phyloP scores from a whole-genome alignment of 2,113 vertebrate genomes.

The Halichoeres trimaculatus region DNA sequence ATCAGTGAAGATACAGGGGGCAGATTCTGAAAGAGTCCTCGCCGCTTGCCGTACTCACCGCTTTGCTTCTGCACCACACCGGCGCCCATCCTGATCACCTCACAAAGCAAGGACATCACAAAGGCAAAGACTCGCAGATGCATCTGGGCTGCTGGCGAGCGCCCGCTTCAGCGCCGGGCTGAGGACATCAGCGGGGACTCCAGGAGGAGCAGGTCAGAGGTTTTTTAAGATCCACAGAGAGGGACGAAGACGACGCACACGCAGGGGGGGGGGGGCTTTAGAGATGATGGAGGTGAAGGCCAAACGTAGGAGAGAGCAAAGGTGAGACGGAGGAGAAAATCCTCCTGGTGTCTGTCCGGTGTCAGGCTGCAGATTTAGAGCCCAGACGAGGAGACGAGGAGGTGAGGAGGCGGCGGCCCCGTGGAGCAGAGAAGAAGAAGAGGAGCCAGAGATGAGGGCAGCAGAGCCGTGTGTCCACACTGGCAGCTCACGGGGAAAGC shows the following conservation, averaged over 20 bases:
- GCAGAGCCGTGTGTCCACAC: slow-evolving; percentile 40
- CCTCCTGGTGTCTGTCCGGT: slow-evolving; percentile 28
- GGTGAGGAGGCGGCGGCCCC: too few relatives aligned
- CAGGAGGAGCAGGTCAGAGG: slow-evolving; percentile 27
- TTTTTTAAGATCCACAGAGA: slow-evolving; percentile 50
- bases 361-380: slow-evolving; percentile 26
- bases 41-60: slow-evolving; percentile 63
- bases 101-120: slow-evolving; percentile 73
- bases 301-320: too few relatives aligned
- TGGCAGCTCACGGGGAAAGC: slow-evolving; percentile 63
- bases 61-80: slow-evolving; percentile 62
- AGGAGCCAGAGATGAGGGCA: slow-evolving; percentile 26
- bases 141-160: slow-evolving; percentile 79
- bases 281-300: slow-evolving; percentile 4
- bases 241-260: not conserved
- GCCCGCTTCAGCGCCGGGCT: slow-evolving; percentile 67
- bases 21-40: too few relatives aligned
- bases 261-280: not conserved
- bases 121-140: slow-evolving; percentile 75
- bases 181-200: slow-evolving; percentile 68
- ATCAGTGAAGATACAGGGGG: too few relatives aligned
- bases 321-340: not conserved
- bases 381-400: slow-evolving; percentile 16
- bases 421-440: not conserved
- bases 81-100: slow-evolving; percentile 69